phyloP scores from a whole-genome alignment of 2,797 vertebrate genomes.

The Enteromius argenteus region DNA sequence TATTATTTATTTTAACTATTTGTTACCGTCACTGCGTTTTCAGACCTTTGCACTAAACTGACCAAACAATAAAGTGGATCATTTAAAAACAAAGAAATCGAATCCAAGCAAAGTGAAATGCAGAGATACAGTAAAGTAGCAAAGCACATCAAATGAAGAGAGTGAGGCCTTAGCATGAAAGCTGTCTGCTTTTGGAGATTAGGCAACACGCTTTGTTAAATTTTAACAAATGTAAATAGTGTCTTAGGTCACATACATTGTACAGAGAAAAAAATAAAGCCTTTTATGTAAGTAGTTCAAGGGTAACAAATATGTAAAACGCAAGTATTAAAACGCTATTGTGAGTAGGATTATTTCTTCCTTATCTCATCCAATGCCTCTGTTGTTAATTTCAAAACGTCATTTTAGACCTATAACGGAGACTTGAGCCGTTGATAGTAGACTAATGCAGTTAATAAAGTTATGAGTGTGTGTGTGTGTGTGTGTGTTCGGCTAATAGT shows the following conservation, averaged over 20 bases:
- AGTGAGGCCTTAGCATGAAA: conserved; percentile 34
- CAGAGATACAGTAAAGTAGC: conserved; percentile 19
- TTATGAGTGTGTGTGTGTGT: no score
- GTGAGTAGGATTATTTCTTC: no score
- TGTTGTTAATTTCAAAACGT: no score
- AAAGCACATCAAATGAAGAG: conserved; percentile 21
- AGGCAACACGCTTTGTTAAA: conserved; percentile 16
- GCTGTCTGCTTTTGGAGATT: conserved; percentile 41
- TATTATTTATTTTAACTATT: neutral
- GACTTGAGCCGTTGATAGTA: no score
- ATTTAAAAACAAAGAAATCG: conserved; percentile 12
- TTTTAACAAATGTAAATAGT: conserved; percentile 6
- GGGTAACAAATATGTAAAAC: conserved; percentile 22
- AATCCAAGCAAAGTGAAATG: conserved; percentile 30
- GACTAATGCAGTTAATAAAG: no score
- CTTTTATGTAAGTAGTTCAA: neutral
- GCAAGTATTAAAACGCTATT: no score
- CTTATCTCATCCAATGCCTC: no score
- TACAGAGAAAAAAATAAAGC: neutral
- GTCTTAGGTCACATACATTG: neutral
- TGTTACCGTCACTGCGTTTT: neutral
- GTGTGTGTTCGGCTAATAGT: no score
- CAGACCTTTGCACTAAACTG: no score
- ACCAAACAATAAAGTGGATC: neutral
- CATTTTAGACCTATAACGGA: no score